Conservation (phyloP, 2,888 invertebrate species). For the Drosophila histrio region DNA sequence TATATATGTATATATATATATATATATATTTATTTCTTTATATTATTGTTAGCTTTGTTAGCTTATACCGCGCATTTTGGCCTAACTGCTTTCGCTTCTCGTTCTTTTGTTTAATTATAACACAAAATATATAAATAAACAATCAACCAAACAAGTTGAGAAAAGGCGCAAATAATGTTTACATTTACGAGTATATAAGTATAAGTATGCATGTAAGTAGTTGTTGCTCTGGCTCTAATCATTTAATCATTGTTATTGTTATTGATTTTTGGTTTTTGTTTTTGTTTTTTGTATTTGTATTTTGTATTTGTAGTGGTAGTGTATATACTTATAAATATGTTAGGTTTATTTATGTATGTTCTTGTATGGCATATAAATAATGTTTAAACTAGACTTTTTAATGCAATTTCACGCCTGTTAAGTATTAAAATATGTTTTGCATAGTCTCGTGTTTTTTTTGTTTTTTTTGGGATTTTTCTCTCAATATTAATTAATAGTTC, state of each 20-base stretch:
- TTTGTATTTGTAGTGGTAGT: conserved; percentile 25
- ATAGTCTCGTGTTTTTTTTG: conserved; percentile 67
- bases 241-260: conserved; percentile 31
- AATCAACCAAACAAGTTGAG: conserved; percentile 41
- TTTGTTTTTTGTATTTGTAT: conserved; percentile 19
- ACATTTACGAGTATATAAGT: conserved; percentile 25
- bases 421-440: conserved; percentile 71
- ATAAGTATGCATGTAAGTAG: conserved; percentile 34
- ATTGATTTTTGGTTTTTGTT: conserved; percentile 36
- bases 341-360: conserved; percentile 70
- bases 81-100: conserved; percentile 43
- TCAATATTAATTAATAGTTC: conserved; percentile 62
- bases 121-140: neutral
- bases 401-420: conserved; percentile 55
- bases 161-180: conserved; percentile 52
- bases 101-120: conserved; percentile 20
- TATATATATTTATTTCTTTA: conserved; percentile 22
- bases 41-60: conserved; percentile 63
- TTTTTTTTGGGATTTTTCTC: conserved; percentile 41
- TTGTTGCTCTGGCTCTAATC: conserved; percentile 49
- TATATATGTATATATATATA: conserved; percentile 28
- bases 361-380: conserved; percentile 59
- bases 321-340: conserved; percentile 70
- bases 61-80: conserved; percentile 38
- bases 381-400: conserved; percentile 56